These are phyloP conservation scores for Drosophila cognata DNA, from an alignment of 2,888 invertebrate species.

Conservation along the genomic window DNA sequence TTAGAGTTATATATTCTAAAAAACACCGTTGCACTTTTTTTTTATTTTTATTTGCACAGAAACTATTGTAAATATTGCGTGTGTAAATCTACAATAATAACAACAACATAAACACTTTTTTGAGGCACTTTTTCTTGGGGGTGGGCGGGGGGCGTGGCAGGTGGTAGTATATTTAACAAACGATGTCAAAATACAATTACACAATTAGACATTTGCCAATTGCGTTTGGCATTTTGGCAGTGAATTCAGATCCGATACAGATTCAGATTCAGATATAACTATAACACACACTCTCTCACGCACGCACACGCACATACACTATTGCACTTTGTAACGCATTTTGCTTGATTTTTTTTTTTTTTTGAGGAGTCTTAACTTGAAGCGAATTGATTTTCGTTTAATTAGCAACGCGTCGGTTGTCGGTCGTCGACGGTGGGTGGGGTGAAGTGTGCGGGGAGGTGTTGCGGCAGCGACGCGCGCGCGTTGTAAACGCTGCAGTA, in stretches of 20 bases:
- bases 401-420: constrained; percentile 50
- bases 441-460: constrained; percentile 8
- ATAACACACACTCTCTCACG: constrained; percentile 20
- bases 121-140: constrained; percentile 38
- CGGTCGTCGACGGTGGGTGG: constrained; percentile 3
- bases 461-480: constrained; percentile 49
- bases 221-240: constrained; percentile 57
- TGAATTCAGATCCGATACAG: constrained; percentile 33
- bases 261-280: constrained; percentile 22
- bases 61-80: constrained; percentile 56
- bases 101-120: constrained; percentile 33
- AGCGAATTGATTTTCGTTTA: constrained; percentile 50
- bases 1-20: constrained; percentile 29
- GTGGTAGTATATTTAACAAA: constrained; percentile 13
- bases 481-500: constrained; percentile 46
- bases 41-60: constrained; percentile 45
- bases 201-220: constrained; percentile 48
- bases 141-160: constrained; percentile 20
- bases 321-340: constrained; percentile 38
- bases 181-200: constrained; percentile 52
- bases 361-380: constrained; percentile 22
- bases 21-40: constrained; percentile 38
- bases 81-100: constrained; percentile 38
- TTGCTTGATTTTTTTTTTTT: constrained; percentile 20
- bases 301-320: constrained; percentile 13